A percentile compares a stretch with the other conserved stretches of the same genome.
Evolutionary conservation across 2,888 invertebrate genomes (phyloP).

Genomic region (Coleophora deauratella): DNA sequence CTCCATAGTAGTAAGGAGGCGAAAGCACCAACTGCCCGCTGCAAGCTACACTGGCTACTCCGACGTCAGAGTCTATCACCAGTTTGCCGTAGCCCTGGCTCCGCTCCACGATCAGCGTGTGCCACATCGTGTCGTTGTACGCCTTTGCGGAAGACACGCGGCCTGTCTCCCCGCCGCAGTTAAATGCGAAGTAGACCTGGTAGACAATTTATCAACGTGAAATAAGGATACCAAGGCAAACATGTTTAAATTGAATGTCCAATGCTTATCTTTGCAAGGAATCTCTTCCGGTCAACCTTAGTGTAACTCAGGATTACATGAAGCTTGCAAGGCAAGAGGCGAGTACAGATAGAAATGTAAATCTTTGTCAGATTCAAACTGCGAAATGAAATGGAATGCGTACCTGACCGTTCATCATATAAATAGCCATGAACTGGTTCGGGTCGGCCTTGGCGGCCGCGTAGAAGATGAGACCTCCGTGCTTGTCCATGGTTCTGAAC

Average conservation of each 20-base stretch:
- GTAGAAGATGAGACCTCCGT: constrained; percentile 90
- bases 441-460: constrained; percentile 76
- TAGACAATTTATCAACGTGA: too few species aligned
- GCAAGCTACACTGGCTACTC: constrained; percentile 64
- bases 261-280: too few species aligned
- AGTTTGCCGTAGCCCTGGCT: constrained; percentile 77
- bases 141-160: constrained; percentile 69
- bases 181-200: constrained; percentile 80
- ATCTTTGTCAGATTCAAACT: too few species aligned
- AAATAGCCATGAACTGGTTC: constrained; percentile 82
- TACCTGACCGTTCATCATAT: constrained; percentile 82
- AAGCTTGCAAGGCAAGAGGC: too few species aligned
- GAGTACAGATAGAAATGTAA: too few species aligned
- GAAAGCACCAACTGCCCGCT: constrained; percentile 71
- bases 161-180: constrained; percentile 79
- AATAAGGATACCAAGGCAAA: too few species aligned
- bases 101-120: constrained; percentile 80
- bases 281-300: too few species aligned
- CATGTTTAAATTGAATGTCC: too few species aligned
- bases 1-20: constrained; percentile 87
- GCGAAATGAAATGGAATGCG: too few species aligned
- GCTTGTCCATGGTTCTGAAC: constrained; percentile 82
- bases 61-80: constrained; percentile 76
- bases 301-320: too few species aligned
- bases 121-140: constrained; percentile 87